Conservation (phyloP, 2,797 vertebrate genomes). For the Siniperca scherzeri region DNA sequence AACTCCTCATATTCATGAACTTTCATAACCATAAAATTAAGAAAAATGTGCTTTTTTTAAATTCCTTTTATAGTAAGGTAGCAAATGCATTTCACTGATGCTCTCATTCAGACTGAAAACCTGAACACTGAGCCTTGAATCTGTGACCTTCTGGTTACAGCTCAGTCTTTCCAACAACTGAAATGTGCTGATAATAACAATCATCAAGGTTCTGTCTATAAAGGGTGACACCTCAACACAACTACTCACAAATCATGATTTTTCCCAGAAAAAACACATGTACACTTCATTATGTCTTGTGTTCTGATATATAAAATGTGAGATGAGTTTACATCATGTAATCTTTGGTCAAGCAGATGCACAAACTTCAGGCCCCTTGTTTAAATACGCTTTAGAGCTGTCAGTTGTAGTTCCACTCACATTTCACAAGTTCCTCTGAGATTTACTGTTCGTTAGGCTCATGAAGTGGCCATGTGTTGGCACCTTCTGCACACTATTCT, state of each 20-base stretch:
- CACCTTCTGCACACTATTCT: conserved; percentile 38
- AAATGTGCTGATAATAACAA: not conserved
- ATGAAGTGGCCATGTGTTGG: conserved; percentile 54
- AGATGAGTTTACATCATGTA: not conserved
- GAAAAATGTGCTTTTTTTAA: too few species aligned
- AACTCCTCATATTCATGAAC: not conserved
- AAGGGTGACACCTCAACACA: not conserved
- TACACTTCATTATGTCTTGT: not conserved
- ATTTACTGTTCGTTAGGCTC: conserved; percentile 41
- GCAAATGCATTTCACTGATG: not conserved
- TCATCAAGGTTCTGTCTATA: not conserved
- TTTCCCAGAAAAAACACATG: not conserved
- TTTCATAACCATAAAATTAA: not conserved
- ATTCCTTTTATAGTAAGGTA: not conserved
- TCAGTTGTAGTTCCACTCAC: conserved; percentile 12
- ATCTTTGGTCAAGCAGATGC: not conserved
- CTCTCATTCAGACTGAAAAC: not conserved
- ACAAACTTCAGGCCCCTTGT: not conserved
- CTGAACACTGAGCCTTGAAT: conserved; percentile 4
- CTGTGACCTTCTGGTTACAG: not conserved
- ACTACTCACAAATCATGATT: too few species aligned
- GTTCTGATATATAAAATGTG: not conserved
- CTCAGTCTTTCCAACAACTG: not conserved
- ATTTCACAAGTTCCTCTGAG: conserved; percentile 34
- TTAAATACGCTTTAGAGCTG: conserved; percentile 5